Conservation (phyloP, 2,888 invertebrate genomes). For the Mamestra brassicae region DNA sequence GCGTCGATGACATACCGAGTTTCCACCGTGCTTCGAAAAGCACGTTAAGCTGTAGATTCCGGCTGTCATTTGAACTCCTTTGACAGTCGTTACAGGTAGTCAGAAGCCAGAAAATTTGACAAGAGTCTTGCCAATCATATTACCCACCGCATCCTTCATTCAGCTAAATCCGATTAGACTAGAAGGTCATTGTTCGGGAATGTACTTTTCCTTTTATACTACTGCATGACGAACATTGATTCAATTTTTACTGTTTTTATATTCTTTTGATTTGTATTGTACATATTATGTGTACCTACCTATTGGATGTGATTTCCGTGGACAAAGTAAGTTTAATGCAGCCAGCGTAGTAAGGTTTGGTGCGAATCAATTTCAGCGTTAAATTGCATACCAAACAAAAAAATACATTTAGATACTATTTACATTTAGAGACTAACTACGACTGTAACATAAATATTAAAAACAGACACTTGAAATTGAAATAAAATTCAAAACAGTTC, state of each 20-base stretch:
- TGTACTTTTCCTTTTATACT: too few relatives aligned
- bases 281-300: too few relatives aligned
- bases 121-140: background rate
- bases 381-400: background rate
- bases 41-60: background rate
- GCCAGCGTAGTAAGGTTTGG: background rate
- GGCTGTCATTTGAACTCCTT: background rate
- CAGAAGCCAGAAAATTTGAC: background rate
- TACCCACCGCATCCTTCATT: too few relatives aligned
- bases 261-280: too few relatives aligned
- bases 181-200: too few relatives aligned
- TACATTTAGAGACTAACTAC: background rate
- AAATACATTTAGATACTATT: background rate
- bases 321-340: too few relatives aligned
- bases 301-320: too few relatives aligned
- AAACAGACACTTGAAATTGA: constrained; percentile 25
- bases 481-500: constrained; percentile 55
- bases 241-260: too few relatives aligned
- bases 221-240: too few relatives aligned
- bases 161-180: too few relatives aligned
- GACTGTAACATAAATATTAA: constrained; percentile 5
- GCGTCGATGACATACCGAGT: too few relatives aligned
- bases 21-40: too few relatives aligned
- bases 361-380: background rate
- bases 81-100: background rate